Base-by-base conservation (phyloP, 2,797 vertebrate species). In the Agapornis canus region DNA sequence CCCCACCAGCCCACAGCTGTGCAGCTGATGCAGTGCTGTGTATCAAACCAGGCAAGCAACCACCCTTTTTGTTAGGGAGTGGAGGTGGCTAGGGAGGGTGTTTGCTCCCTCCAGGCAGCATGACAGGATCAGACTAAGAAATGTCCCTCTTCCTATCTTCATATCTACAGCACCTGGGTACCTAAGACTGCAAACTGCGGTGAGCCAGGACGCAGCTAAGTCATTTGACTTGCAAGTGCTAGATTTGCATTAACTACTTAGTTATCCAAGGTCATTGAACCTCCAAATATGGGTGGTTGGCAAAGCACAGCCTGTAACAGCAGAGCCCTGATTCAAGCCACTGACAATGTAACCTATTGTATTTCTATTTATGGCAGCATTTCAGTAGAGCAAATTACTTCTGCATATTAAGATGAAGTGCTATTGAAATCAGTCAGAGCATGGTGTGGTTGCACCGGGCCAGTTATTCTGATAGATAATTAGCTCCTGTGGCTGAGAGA, bases 381-480 rank as follows among this genome's bases (percentile, higher is more conserved):
- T 76, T 96, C 91, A 81, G 66, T 27, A 91, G 56, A 84, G 57
- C 84, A 94, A 91, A 95, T 89, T 91, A 79, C 40, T 95, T 84
- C 90, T 78, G 82, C 71, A 78, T 83, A 80, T 91, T 94, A 95
- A 96, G 83, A 95, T 84, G 66, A 92, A 83, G 82, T 11, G 57
- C 85, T 94, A 85, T 93, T 92, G 90, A 95, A 97, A 95, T 94
- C 26, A 94, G 85, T 92, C 85, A 54, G 90, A 92, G 94, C 71
- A 32, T 0, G 1, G 64, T 22, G 5, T 60, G 66, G 89, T 82
- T 92, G 92, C 94, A 84, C 82, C 6, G 12, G 92, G 80, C 47
- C 25, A 10, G 32, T 83, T 95, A 75, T 95, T 88, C 69, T 77
- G 15, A 26, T 83, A 60, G 37, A 69, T 83, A 94, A 82, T 66